phyloP scores from a whole-genome alignment of 2,888 invertebrate genomes.

The Ernsta delagoae region DNA sequence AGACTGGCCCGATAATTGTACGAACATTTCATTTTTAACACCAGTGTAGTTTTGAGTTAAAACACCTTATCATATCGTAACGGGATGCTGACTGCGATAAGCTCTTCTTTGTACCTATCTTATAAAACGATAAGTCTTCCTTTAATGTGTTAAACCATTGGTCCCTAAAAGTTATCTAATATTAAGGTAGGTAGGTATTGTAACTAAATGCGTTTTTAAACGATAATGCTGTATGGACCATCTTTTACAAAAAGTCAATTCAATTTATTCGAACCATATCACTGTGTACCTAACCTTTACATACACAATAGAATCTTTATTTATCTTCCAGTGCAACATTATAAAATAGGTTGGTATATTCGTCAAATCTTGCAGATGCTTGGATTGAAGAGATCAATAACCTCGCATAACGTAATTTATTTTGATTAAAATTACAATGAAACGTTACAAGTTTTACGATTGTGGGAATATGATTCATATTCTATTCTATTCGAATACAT shows the following conservation, averaged over 20 bases:
- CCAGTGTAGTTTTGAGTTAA: slow-evolving; percentile 38
- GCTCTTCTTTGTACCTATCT: background rate
- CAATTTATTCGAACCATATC: too few species aligned
- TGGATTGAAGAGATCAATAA: background rate
- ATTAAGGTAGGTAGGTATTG: too few species aligned
- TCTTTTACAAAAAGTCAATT: too few species aligned
- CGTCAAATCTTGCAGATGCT: background rate
- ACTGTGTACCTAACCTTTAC: too few species aligned
- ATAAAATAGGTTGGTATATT: background rate
- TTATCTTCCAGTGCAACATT: background rate
- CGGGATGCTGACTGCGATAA: slow-evolving; percentile 2
- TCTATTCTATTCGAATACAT: too few species aligned
- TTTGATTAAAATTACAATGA: background rate
- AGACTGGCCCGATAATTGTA: slow-evolving; percentile 59
- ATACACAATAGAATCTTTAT: too few species aligned
- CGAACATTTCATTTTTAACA: slow-evolving; percentile 48
- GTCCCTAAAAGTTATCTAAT: too few species aligned
- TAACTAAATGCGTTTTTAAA: too few species aligned
- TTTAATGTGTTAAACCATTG: too few species aligned
- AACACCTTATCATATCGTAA: slow-evolving; percentile 19
- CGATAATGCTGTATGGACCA: too few species aligned
- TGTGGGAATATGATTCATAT: too few species aligned
- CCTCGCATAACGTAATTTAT: background rate
- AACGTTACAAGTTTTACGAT: background rate
- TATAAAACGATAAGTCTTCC: too few species aligned